Evolutionary conservation across 2,113 vertebrate genomes (phyloP).

Genomic region (Ifrita kowaldi): DNA sequence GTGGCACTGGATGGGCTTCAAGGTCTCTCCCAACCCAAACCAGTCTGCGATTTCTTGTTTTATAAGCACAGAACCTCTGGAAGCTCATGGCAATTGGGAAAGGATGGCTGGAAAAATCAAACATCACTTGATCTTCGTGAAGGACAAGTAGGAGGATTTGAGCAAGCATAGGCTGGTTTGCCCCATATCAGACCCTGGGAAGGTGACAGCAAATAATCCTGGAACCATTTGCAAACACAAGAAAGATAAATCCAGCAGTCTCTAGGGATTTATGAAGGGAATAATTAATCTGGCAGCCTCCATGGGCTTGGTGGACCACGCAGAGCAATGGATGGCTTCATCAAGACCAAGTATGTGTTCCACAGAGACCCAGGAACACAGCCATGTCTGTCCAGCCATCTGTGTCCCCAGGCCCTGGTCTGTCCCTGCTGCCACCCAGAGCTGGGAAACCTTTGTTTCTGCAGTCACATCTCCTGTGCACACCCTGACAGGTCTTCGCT

Average conservation of each 20-base stretch:
- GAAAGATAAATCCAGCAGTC: background rate
- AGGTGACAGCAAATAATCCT: background rate
- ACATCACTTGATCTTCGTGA: background rate
- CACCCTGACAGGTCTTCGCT: fast-evolving
- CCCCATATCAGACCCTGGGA: too few relatives aligned
- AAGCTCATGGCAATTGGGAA: background rate
- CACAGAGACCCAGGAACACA: background rate
- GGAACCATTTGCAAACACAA: background rate
- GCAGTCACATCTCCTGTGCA: background rate
- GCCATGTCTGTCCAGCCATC: background rate
- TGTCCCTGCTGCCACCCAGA: background rate
- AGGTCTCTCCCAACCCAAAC: background rate
- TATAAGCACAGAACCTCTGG: background rate
- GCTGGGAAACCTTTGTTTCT: background rate
- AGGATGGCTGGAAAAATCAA: background rate
- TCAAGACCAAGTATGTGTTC: background rate
- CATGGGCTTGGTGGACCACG: background rate
- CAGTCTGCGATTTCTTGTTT: background rate
- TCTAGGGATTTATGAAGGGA: background rate
- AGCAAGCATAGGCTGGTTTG: background rate
- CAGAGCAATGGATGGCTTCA: background rate
- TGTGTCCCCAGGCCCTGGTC: background rate
- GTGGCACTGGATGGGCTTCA: background rate
- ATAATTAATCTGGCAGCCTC: background rate
- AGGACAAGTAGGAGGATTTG: background rate